phyloP scores from a whole-genome alignment of 2,888 invertebrate species.

The Pyrochroa serraticornis region DNA sequence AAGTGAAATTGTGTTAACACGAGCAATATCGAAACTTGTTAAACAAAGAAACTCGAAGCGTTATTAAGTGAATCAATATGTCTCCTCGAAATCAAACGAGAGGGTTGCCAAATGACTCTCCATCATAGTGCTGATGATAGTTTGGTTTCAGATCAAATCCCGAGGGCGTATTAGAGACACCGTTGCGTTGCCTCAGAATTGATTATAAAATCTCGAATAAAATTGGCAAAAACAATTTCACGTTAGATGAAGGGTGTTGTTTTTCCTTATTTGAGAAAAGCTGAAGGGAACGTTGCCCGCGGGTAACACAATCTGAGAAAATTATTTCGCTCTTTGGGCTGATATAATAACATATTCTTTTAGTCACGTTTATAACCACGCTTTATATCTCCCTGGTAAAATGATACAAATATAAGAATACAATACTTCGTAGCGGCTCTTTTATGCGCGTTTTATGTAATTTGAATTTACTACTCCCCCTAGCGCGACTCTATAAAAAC shows the following conservation, averaged over 20 bases:
- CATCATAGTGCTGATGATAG: not conserved
- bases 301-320: conserved; percentile 31
- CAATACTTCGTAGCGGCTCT: conserved; percentile 24
- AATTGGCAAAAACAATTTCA: conserved; percentile 10
- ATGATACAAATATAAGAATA: conserved; percentile 29
- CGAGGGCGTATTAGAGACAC: conserved; percentile 3
- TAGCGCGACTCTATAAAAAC: conserved; percentile 15
- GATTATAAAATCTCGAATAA: not conserved
- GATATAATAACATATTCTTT: conserved; percentile 33
- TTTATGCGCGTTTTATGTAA: conserved; percentile 30
- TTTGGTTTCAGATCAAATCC: not conserved
- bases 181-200: not conserved
- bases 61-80: too few species aligned
- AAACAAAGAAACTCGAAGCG: too few species aligned
- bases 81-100: too few species aligned
- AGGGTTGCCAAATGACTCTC: too few species aligned
- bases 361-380: conserved; percentile 32
- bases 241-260: conserved; percentile 13
- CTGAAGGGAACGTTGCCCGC: conserved; percentile 17
- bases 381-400: conserved; percentile 29
- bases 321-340: conserved; percentile 33
- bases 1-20: too few species aligned
- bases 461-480: conserved; percentile 27
- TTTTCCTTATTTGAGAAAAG: conserved; percentile 12
- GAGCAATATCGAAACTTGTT: too few species aligned